These are phyloP conservation scores for Crioceris asparagi DNA, from an alignment of 2,888 invertebrate species.

Conservation along the genomic window DNA sequence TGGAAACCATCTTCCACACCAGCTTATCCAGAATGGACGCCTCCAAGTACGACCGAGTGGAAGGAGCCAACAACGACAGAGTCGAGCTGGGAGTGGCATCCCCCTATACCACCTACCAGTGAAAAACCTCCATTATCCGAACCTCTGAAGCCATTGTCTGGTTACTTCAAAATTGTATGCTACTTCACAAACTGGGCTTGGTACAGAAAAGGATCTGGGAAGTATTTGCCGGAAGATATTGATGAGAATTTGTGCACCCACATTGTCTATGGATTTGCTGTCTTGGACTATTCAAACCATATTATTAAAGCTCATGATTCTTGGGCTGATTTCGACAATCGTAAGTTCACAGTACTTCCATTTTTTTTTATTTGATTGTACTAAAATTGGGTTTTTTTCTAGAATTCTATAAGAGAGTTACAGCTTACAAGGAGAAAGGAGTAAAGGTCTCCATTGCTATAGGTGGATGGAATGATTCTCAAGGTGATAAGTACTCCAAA, in stretches of 20 bases:
- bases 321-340: conserved; percentile 83
- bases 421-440: conserved; percentile 64
- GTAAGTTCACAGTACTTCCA: conserved; percentile 44
- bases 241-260: conserved; percentile 84
- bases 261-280: conserved; percentile 87
- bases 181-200: conserved; percentile 94
- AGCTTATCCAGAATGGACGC: conserved; percentile 12
- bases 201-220: conserved; percentile 73
- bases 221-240: conserved; percentile 77
- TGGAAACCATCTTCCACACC: conserved; percentile 25
- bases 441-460: conserved; percentile 79
- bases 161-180: conserved; percentile 72
- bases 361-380: neutral
- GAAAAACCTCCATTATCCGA: conserved; percentile 36
- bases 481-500: conserved; percentile 79
- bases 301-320: conserved; percentile 75
- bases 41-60: conserved; percentile 17
- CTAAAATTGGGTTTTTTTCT: too few relatives aligned
- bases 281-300: conserved; percentile 71
- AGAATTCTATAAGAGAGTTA: conserved; percentile 79
- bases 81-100: conserved; percentile 28
- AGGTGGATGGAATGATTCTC: conserved; percentile 94
- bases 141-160: conserved; percentile 45
- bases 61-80: conserved; percentile 10
- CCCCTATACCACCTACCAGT: conserved; percentile 30